Base-by-base conservation (phyloP, 1,140 invertebrate genomes). In the Cardiocondyla obscurior region DNA sequence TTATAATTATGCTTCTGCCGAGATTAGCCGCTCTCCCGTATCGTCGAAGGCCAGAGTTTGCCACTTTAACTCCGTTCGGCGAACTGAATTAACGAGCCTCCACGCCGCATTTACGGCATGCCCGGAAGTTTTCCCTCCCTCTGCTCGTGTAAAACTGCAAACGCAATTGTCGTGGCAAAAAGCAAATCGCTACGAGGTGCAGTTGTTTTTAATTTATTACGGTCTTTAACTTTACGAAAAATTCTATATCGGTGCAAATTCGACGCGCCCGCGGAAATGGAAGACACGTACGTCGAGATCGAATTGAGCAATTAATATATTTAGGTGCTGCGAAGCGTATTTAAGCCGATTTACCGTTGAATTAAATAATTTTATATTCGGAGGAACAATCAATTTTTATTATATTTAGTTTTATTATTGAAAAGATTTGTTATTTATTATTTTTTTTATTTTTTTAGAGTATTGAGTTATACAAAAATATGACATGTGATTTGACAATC, bases 21-120 rank as follows among this genome's bases (percentile, higher is more conserved):
- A 55, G 44, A 85, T 65, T 60, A 69, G 64, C 44, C 39, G 51
- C 6, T n/a, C 44, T 65, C 30, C 64, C 60, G 55, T 49, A 64
- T 70, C 64, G 42, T 64, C 64, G 46, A 84, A 62, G 76, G 74
- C 25, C 64, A 44, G 64, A 79, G 74, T 79, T 33, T 55, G 42
- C 72, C 39, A 84, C 70, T 19, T 49, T 73, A 55, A 30, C 42
- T 44, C 42, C 42, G 82, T 44, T 67, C 82, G 36, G 49, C 30
- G n/a, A 77, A 84, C 84, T 64, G 62, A 85, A 85, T 84, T 85
- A 85, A 77, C 62, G 51, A 77, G 53, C 67, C 67, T 67, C 49
- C 42, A 44, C 69, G 60, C 25, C 22, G 69, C 42, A 53, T 79
- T 85, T 62, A 74, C 44, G n/a, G 62, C 67, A 10, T 49, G 46